These are phyloP conservation scores for Nebria salina DNA, from an alignment of 2,888 invertebrate genomes.

Conservation along the genomic window DNA sequence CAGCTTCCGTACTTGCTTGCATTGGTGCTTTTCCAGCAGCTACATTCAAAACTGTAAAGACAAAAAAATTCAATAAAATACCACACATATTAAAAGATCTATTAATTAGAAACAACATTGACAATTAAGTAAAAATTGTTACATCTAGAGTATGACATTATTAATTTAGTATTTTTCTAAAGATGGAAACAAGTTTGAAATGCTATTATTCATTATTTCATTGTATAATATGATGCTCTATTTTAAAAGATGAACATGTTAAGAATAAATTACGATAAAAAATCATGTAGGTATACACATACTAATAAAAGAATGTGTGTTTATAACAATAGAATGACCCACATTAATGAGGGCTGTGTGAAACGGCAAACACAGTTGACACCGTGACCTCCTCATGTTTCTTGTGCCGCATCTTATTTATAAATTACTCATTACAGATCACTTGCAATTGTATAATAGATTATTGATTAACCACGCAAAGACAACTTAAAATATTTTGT, in stretches of 20 bases:
- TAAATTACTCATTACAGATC: background rate
- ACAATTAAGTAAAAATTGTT: background rate
- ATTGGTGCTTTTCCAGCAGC: slow-evolving; percentile 95
- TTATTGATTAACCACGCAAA: background rate
- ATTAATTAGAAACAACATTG: background rate
- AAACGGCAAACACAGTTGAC: background rate
- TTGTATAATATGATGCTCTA: background rate
- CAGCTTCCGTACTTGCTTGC: slow-evolving; percentile 86
- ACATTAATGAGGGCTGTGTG: background rate
- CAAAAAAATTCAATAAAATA: slow-evolving; percentile 39
- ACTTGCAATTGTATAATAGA: background rate
- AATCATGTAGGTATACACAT: background rate
- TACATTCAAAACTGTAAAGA: slow-evolving; percentile 84
- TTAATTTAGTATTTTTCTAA: too few species aligned
- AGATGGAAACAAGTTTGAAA: background rate
- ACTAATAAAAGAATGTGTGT: background rate
- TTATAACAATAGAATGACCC: background rate
- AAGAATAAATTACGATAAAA: slow-evolving; percentile 1
- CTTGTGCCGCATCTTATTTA: background rate
- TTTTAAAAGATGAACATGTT: background rate
- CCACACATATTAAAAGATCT: background rate
- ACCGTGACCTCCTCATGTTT: background rate
- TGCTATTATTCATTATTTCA: background rate
- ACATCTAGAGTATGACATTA: too few species aligned
- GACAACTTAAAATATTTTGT: too few species aligned